A percentile compares a stretch with the other conserved stretches of the same genome.
Conservation (phyloP, 2,888 invertebrate species). For the Cremastinae sp. region DNA sequence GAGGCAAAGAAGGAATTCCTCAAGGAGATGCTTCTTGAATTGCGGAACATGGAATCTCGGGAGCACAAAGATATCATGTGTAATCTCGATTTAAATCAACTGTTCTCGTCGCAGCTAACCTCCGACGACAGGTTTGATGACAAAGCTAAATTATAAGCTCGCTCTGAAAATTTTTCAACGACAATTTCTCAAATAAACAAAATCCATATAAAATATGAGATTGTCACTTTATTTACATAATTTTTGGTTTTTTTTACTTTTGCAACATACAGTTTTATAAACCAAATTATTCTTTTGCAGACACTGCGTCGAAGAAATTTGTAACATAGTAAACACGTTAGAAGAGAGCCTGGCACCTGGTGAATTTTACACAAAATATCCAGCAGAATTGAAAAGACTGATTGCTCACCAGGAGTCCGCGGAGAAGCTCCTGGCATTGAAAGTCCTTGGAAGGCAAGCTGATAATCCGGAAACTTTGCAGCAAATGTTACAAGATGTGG, state of each 20-base stretch:
- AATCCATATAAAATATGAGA: too few species aligned
- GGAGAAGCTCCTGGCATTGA: constrained; percentile 69
- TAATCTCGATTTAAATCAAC: constrained; percentile 66
- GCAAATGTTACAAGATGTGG: constrained; percentile 81
- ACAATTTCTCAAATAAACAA: too few species aligned
- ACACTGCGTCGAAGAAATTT: constrained; percentile 68
- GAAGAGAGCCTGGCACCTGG: constrained; percentile 68
- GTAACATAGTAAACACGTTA: constrained; percentile 68
- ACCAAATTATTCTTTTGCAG: too few species aligned
- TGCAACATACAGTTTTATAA: too few species aligned
- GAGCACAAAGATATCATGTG: constrained; percentile 68
- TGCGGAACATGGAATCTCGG: constrained; percentile 63
- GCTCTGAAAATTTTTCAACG: not conserved
- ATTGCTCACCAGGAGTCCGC: constrained; percentile 65
- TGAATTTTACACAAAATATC: constrained; percentile 69
- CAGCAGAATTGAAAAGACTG: constrained; percentile 67
- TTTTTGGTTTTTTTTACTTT: constrained; percentile 43
- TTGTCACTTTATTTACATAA: too few species aligned
- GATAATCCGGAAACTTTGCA: constrained; percentile 69
- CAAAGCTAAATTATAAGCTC: constrained; percentile 61
- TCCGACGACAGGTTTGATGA: constrained; percentile 74
- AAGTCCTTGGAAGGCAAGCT: constrained; percentile 68
- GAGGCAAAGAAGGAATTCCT: constrained; percentile 68
- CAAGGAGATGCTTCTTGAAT: constrained; percentile 71
- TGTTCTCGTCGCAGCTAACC: constrained; percentile 72